phyloP scores from a whole-genome alignment of 2,888 invertebrate genomes.

The Leucozona laternaria region DNA sequence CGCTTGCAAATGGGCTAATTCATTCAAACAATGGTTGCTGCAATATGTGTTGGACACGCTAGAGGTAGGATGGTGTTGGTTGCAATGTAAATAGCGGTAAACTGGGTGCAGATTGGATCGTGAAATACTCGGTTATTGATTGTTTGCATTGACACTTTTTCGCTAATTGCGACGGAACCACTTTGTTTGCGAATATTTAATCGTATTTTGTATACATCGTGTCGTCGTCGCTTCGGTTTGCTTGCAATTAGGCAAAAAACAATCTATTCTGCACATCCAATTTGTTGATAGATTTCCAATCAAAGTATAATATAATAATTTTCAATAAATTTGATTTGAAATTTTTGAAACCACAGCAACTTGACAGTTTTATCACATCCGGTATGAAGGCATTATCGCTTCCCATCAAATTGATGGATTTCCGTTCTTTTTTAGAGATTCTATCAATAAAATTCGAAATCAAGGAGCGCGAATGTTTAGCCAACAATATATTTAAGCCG shows the following conservation, averaged over 20 bases:
- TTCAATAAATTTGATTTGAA: slow-evolving; percentile 24
- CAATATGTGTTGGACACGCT: slow-evolving; percentile 91
- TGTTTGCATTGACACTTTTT: slow-evolving; percentile 55
- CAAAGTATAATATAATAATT: slow-evolving; percentile 33
- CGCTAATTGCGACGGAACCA: slow-evolving; percentile 52
- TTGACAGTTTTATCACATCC: slow-evolving; percentile 91
- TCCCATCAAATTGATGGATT: slow-evolving; percentile 91
- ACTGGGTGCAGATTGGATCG: slow-evolving; percentile 44
- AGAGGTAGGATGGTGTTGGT: slow-evolving; percentile 77
- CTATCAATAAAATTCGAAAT: slow-evolving; percentile 90
- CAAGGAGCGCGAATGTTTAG: slow-evolving; percentile 89
- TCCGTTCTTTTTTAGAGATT: slow-evolving; percentile 91
- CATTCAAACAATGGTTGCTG: slow-evolving; percentile 93
- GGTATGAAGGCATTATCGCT: slow-evolving; percentile 90
- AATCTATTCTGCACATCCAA: slow-evolving; percentile 29
- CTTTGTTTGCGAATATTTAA: slow-evolving; percentile 60
- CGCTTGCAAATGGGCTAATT: slow-evolving; percentile 94
- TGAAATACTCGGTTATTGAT: slow-evolving; percentile 46
- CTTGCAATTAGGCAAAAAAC: slow-evolving; percentile 43
- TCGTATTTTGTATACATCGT: slow-evolving; percentile 24
- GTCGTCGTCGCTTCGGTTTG: neutral
- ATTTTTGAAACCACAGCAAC: slow-evolving; percentile 84
- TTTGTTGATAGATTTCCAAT: slow-evolving; percentile 24
- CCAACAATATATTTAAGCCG: slow-evolving; percentile 95
- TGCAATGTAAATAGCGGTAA: slow-evolving; percentile 41